phyloP scores from a whole-genome alignment of 2,888 invertebrate genomes.

The Mythimna albipuncta region DNA sequence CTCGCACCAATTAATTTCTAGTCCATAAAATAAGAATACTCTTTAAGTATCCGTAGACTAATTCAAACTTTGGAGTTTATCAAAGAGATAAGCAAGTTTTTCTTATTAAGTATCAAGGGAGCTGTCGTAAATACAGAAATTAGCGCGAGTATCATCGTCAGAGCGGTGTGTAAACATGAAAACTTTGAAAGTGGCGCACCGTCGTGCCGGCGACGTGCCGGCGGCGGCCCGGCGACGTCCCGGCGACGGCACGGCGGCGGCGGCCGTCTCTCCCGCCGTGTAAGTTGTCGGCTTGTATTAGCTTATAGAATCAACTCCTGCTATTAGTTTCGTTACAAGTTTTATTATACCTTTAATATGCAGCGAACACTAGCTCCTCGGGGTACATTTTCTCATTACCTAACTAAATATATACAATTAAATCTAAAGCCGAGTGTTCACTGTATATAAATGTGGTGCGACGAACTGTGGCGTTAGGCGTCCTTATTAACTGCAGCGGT shows the following conservation, averaged over 20 bases:
- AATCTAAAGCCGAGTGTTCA: constrained; percentile 56
- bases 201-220: constrained; percentile 61
- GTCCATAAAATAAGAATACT: constrained; percentile 64
- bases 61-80: constrained; percentile 76
- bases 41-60: constrained; percentile 67
- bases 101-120: constrained; percentile 82
- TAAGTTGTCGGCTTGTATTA: constrained; percentile 66
- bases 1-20: constrained; percentile 66
- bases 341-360: constrained; percentile 60
- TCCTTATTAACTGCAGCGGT: constrained; percentile 67
- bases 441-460: constrained; percentile 58
- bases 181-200: constrained; percentile 80
- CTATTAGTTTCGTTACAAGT: constrained; percentile 64
- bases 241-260: constrained; percentile 53
- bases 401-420: constrained; percentile 60
- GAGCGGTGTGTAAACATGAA: constrained; percentile 84
- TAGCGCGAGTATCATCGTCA: constrained; percentile 82
- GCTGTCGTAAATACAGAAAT: constrained; percentile 86
- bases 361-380: constrained; percentile 34
- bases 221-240: constrained; percentile 42
- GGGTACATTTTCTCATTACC: constrained; percentile 53
- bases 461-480: constrained; percentile 64
- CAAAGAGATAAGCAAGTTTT: constrained; percentile 81
- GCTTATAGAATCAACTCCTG: constrained; percentile 62
- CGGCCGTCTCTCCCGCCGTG: constrained; percentile 58